phyloP scores from a whole-genome alignment of 2,888 invertebrate species.

The Apamea sordens region DNA sequence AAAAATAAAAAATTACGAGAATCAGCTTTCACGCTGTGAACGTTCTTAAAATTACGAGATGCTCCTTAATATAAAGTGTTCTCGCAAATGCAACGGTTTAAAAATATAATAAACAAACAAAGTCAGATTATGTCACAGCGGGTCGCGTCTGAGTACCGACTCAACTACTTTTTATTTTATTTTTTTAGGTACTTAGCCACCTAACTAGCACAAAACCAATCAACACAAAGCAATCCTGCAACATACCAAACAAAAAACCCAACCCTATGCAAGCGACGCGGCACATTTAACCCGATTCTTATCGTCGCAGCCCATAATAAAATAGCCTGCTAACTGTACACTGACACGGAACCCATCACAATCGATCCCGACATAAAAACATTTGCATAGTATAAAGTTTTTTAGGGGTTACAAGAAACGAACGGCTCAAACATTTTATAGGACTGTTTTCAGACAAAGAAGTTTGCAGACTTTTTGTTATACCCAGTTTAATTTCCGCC shows the following conservation, averaged over 20 bases:
- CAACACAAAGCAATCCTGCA: conserved; percentile 27
- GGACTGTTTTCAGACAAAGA: conserved; percentile 61
- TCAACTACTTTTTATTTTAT: background rate
- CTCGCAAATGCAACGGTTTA: background rate
- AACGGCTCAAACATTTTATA: conserved; percentile 49
- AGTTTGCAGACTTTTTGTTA: conserved; percentile 61
- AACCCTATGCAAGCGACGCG: conserved; percentile 43
- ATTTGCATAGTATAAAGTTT: conserved; percentile 73
- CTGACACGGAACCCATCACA: conserved; percentile 78
- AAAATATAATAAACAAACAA: background rate
- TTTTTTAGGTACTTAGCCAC: no score
- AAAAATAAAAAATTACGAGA: no score
- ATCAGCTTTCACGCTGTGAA: background rate
- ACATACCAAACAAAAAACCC: conserved; percentile 24
- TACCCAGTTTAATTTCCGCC: conserved; percentile 64
- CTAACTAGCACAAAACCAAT: conserved; percentile 5
- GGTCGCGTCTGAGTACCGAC: background rate
- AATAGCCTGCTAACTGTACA: conserved; percentile 75
- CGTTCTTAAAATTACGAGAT: background rate
- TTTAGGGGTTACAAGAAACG: conserved; percentile 63
- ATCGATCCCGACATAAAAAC: conserved; percentile 72
- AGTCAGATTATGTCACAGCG: background rate
- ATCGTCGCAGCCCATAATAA: conserved; percentile 75
- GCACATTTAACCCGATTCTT: conserved; percentile 68
- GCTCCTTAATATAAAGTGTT: background rate